phyloP scores from a whole-genome alignment of 1,140 invertebrate species.

The Tribolium castaneum region DNA sequence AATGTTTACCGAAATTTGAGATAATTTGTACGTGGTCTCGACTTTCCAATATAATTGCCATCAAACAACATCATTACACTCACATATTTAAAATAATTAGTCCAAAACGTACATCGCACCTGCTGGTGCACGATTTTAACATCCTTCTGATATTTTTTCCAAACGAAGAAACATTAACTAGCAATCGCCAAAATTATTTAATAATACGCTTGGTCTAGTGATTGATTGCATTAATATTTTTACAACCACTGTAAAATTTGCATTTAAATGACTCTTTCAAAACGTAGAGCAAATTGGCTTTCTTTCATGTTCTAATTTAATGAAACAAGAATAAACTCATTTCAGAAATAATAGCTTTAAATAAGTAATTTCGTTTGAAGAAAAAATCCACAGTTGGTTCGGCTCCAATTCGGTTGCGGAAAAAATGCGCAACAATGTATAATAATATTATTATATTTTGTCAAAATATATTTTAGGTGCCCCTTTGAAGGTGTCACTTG shows the following conservation, averaged over 20 bases:
- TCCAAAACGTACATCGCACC: not conserved
- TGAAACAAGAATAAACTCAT: not conserved
- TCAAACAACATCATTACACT: constrained; percentile 25
- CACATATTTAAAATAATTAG: constrained; percentile 24
- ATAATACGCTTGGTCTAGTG: no score
- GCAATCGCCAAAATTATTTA: no score
- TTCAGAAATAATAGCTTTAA: not conserved
- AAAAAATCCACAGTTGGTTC: not conserved
- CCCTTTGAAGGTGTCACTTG: not conserved
- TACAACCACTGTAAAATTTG: not conserved
- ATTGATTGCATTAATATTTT: not conserved
- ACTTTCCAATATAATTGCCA: constrained; percentile 17
- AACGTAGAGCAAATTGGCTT: not conserved
- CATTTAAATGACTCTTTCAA: not conserved
- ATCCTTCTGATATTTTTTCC: not conserved
- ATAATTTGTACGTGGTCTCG: constrained; percentile 11
- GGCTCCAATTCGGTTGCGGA: not conserved
- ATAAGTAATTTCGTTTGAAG: not conserved
- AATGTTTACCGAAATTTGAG: constrained; percentile 29
- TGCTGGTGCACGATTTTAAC: not conserved
- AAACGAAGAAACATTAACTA: no score
- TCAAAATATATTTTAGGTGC: not conserved
- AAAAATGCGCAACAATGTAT: not conserved
- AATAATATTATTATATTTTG: not conserved
- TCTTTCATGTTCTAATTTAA: not conserved